Percentiles rank a stretch among this genome's conserved stretches.
These are phyloP conservation scores for Suncus etruscus DNA, from an alignment of 2,113 vertebrate genomes.

Conservation along the genomic window DNA sequence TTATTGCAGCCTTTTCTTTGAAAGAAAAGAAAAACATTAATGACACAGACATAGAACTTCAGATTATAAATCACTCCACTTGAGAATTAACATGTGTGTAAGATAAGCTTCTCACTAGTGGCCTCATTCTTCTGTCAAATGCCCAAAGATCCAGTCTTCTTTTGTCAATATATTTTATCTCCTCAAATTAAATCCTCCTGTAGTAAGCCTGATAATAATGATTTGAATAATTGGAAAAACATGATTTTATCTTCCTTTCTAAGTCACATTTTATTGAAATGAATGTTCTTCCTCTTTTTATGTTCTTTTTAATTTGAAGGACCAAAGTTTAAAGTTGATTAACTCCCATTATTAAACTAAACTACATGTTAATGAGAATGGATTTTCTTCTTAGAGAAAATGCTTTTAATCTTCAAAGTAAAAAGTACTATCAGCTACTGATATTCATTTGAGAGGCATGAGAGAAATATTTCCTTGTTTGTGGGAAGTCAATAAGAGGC, in stretches of 20 bases:
- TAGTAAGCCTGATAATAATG: slow-evolving; percentile 37
- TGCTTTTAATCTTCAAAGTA: slow-evolving; percentile 28
- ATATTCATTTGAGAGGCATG: not conserved
- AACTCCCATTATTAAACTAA: slow-evolving; percentile 46
- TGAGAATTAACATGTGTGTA: slow-evolving; percentile 33
- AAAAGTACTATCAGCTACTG: not conserved
- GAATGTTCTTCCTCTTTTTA: not conserved
- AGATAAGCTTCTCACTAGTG: not conserved
- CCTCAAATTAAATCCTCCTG: slow-evolving; percentile 38
- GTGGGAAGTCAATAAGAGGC: not conserved
- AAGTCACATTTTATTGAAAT: slow-evolving; percentile 50
- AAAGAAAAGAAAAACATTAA: not conserved
- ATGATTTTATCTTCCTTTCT: slow-evolving; percentile 57
- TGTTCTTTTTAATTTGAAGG: slow-evolving; percentile 52
- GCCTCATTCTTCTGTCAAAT: not conserved
- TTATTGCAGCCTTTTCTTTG: not conserved
- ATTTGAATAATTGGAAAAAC: slow-evolving; percentile 26
- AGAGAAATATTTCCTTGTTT: not conserved
- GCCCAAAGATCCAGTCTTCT: not conserved
- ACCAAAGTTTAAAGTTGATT: slow-evolving; percentile 48
- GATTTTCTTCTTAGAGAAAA: slow-evolving; percentile 43
- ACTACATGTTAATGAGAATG: slow-evolving; percentile 47
- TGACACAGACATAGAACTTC: not conserved
- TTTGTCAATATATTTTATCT: not conserved
- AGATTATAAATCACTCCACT: not conserved